Evolutionary conservation across 2,888 invertebrate species (phyloP), one percentile per base, ranked within the genome.

Genomic region (Hydrotaea diabolus): DNA sequence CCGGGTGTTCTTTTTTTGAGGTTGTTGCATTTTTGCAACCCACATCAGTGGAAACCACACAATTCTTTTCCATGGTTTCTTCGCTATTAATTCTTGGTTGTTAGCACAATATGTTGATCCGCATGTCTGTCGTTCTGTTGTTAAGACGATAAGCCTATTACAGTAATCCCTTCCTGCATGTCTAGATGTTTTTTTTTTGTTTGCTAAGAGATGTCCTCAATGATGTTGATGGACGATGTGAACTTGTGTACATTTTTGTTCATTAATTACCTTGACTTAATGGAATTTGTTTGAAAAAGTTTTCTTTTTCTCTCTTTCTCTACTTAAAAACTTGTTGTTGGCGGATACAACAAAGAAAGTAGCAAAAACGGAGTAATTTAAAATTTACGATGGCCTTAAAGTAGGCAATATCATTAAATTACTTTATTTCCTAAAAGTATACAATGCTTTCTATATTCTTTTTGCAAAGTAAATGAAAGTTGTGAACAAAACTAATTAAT

Each of bases 141-240:
- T 57, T 83, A 80, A 82, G 85, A 62, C 55, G 80, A 78, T 83
- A 85, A 85, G 80, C 85, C 85, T 83, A 77, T 85, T 85, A 85
- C 17, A 62, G 66, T 78, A 85, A 83, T 76, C 78, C 64, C 64
- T 80, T 43, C 46, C 17, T 73, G 69, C 57, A 55, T 19, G 71
- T 43, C 57, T 69, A 66, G 15, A 13, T 59, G 31, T 76, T 79
- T 75, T 69, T 17, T 23, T 57, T 80, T 75, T 69, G 17, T 80
- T 75, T 69, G 17, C 49, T 31, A 31, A 31, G 36, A 39, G 53
- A 57, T 19, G 19, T 4, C 7, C 17, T 69, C 64, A 69, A 77
- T 66, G 53, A 31, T 57, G 75, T 59, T 72, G 31, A 75, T 64
- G 59, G 49, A 31, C 26, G 43, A 46, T 43, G 19, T 57, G 43